phyloP scores from a whole-genome alignment of 1,140 invertebrate genomes.

The Drosophila murphyi region DNA sequence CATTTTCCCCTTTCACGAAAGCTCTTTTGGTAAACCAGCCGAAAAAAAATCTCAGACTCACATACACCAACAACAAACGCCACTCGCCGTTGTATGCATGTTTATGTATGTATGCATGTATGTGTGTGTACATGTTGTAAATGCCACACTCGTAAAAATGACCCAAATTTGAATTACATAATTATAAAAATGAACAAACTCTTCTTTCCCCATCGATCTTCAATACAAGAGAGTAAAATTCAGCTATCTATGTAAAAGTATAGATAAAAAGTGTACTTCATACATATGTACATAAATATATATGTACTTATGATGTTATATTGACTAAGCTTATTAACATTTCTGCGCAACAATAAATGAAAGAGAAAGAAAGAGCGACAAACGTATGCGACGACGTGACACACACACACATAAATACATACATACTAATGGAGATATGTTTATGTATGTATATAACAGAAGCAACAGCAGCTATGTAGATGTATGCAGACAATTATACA shows the following conservation, averaged over 20 bases:
- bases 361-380: conserved; percentile 55
- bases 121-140: conserved; percentile 59
- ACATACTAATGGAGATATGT: conserved; percentile 36
- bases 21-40: conserved; percentile 69
- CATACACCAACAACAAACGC: conserved; percentile 24
- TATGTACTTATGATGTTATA: conserved; percentile 28
- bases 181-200: conserved; percentile 61
- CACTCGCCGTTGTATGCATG: conserved; percentile 42
- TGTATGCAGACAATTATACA: too few species aligned
- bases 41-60: conserved; percentile 64
- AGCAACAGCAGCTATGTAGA: conserved; percentile 8
- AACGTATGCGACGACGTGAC: conserved; percentile 26
- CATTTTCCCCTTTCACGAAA: conserved; percentile 78
- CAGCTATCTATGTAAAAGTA: conserved; percentile 8
- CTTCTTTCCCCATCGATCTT: conserved; percentile 33
- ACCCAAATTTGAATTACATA: conserved; percentile 83
- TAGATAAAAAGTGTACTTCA: conserved; percentile 2
- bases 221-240: conserved; percentile 17
- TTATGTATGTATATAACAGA: conserved; percentile 10
- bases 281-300: conserved; percentile 2
- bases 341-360: conserved; percentile 64
- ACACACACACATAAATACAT: conserved; percentile 18
- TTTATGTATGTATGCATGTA: neutral
- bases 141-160: conserved; percentile 80
- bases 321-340: conserved; percentile 56